phyloP scores from a whole-genome alignment of 2,113 vertebrate species.

The Aegotheles bennettii region DNA sequence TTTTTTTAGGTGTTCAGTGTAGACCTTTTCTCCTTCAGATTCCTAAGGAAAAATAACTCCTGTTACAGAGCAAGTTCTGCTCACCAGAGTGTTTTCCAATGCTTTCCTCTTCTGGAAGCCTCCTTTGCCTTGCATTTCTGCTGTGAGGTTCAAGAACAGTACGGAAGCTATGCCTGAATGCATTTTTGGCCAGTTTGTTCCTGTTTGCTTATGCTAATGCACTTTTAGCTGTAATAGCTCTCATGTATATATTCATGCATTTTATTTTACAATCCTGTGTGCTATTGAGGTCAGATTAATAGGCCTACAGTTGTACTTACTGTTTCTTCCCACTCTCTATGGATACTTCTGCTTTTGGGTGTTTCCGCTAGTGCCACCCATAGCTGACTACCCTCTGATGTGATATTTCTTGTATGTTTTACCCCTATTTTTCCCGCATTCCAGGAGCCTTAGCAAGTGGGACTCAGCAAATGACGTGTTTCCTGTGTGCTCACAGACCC shows the following conservation, averaged over 20 bases:
- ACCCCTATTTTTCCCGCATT: neutral
- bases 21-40: neutral
- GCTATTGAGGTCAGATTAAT: neutral
- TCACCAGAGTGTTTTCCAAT: neutral
- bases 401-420: fast-evolving
- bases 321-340: neutral
- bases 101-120: neutral
- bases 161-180: neutral
- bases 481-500: neutral
- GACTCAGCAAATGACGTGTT: fast-evolving
- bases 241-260: neutral
- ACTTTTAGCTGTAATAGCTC: neutral
- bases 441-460: neutral
- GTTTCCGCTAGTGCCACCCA: fast-evolving
- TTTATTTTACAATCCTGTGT: neutral
- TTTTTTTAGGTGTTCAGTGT: neutral
- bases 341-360: neutral
- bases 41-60: neutral
- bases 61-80: neutral
- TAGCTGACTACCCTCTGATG: neutral
- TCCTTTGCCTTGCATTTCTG: neutral
- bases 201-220: neutral
- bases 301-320: neutral
- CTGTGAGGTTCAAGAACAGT: neutral
- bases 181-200: neutral